Percentiles rank a stretch among this genome's conserved stretches.
These are phyloP conservation scores for Dinoponera quadriceps DNA, from an alignment of 1,140 invertebrate species.

Conservation along the genomic window DNA sequence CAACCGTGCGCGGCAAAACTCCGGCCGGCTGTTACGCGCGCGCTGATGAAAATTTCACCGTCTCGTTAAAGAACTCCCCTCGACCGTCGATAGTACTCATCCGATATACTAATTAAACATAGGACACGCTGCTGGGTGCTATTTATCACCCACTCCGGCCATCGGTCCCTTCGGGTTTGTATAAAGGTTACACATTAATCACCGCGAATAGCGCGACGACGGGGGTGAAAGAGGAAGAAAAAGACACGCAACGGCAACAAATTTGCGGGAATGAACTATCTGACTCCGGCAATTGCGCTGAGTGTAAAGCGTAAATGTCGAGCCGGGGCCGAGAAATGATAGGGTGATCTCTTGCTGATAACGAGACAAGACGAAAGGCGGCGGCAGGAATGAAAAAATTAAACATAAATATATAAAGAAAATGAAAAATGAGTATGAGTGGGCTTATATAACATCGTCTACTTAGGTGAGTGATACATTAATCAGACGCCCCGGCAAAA, in stretches of 20 bases:
- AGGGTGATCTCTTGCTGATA: background rate
- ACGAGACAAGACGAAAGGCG: background rate
- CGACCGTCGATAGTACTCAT: background rate
- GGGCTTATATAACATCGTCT: constrained; percentile 16
- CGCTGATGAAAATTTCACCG: constrained; percentile 67
- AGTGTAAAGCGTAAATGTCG: background rate
- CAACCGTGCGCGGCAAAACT: constrained; percentile 51
- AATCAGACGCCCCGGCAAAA: constrained; percentile 14
- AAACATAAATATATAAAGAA: constrained; percentile 11
- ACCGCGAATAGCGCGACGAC: background rate
- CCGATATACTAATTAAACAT: background rate
- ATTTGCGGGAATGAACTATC: background rate
- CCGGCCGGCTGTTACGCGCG: constrained; percentile 56
- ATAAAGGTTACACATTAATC: background rate
- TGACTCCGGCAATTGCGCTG: background rate
- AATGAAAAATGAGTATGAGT: constrained; percentile 3
- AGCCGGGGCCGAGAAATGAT: background rate
- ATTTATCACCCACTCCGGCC: background rate
- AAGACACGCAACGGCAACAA: background rate
- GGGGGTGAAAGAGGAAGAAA: background rate
- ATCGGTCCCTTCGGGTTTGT: background rate
- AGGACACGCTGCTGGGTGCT: background rate
- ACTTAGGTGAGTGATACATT: constrained; percentile 18
- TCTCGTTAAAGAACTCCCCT: constrained; percentile 24
- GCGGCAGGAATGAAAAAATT: constrained; percentile 14